Evolutionary conservation across 1,140 invertebrate species (phyloP), one percentile per base, ranked within the genome.

Genomic region (Heliconius hewitsoni): DNA sequence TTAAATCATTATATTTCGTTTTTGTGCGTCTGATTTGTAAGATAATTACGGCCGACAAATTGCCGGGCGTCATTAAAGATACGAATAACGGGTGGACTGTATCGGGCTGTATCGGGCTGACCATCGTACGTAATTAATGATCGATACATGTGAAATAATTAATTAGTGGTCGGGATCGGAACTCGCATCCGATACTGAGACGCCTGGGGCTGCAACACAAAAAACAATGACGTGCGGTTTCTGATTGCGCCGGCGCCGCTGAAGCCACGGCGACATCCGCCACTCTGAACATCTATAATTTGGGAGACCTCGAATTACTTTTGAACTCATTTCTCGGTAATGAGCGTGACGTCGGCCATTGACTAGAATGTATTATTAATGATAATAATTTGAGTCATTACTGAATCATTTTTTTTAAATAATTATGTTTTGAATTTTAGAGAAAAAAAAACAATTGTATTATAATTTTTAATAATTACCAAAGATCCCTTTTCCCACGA

Each of bases 221-320:
- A 94, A 94, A 94, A 94, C 92, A 93, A 94, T 94, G 93, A 94
- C 92, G 88, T 90, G 91, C 92, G 89, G 89, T 94, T 94, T 93
- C 87, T 82, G 79, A 85, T 79, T 89, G 90, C 85, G 85, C 79
- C 85, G 92, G 92, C 92, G 93, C 93, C 91, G 87, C 77, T 86
- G 86, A 87, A 87, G 86, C 81, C 80, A 80, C 82, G 85, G 88
- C 90, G 90, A 93, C 93, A 93, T 93, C 90, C 90, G 91, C 87
- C 83, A 88, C 82, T 75, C 82, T 81, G 79, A 84, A 86, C 82
- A 84, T 86, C 91, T 93, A 93, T 93, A 94, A 94, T 94, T 94
- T 94, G 84, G 88, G 80, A 91, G 90, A 93, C 91, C 90, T 88
- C 91, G 89, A 92, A 94, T 94, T 93, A 94, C 90, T 91, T 91